Base-by-base conservation (phyloP, 2,113 vertebrate genomes). In the Heterotilapia buettikoferi region DNA sequence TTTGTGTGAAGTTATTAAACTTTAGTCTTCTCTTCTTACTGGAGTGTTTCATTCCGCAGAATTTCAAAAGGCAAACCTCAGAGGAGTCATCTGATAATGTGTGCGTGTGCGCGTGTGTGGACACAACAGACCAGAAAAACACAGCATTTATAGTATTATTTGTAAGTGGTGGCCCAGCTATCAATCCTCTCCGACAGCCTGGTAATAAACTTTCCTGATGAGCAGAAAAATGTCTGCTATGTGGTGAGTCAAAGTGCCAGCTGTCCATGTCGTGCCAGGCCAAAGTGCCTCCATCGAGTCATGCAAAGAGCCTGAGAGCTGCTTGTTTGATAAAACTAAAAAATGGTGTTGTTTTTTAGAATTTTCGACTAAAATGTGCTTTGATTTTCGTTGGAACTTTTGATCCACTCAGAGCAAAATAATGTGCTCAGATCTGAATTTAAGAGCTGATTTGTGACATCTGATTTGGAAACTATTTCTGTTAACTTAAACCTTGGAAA, bases 161-260 rank as follows among this genome's bases (percentile, higher is more conserved):
- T 80, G 6, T 8, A 10, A 36, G 33, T 7, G 43, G 26, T 79
- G 31, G 54, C 43, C 40, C 59, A 80, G 31, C 12, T 31, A 26
- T 56, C 43, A 21, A 82, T 45, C 29, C 6, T 56, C 61, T 61
- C 63, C 4, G 13, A 56, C 50, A 80, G 76, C 12, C 16, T 52
- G 43, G 73, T n/a, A 84, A 83, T 82, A 88, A 88, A 86, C 56
- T 73, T 59, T 86, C 53, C 84, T 83, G 81, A 90, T 53, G 86
- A 19, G 76, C 66, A 91, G 89, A 92, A 90, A 93, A 90, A 93
- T 91, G 83, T 86, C 84, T 86, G 88, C 45, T 80, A 93, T 92
- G 91, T 57, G 63, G 33, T 57, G 81, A 86, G 90, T 89, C 59
- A 26, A 68, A 29, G 84, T 47, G 8, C 71, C 90, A 92, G 84